phyloP scores from a whole-genome alignment of 2,113 vertebrate species.

The Mustela lutreola region DNA sequence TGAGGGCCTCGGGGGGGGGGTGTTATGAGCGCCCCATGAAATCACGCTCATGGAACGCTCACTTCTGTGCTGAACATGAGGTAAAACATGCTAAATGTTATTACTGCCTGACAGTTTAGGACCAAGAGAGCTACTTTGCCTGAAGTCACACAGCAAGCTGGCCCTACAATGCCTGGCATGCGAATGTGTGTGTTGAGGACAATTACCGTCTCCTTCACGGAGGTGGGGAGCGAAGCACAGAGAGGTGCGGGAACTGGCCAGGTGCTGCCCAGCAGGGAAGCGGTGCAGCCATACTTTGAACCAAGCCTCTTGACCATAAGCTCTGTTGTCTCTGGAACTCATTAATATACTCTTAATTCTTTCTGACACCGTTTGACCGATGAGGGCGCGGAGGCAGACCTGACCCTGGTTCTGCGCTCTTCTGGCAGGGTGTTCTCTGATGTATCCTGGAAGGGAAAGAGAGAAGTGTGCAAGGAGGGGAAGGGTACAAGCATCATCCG shows the following conservation, averaged over 20 bases:
- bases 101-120: background rate
- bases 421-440: background rate
- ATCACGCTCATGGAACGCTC: background rate
- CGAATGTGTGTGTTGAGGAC: accelerated
- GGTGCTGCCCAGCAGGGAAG: background rate
- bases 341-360: background rate
- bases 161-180: background rate
- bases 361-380: background rate
- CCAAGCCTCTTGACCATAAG: background rate
- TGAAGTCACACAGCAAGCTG: background rate
- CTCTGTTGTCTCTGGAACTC: background rate
- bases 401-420: background rate
- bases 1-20: accelerated
- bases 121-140: background rate
- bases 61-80: background rate
- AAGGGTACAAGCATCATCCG: background rate
- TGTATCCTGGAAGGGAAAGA: background rate
- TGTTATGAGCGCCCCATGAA: background rate
- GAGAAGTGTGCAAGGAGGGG: background rate
- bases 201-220: background rate
- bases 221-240: background rate
- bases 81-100: background rate
- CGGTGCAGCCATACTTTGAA: background rate
- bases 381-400: background rate
- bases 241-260: background rate